phyloP scores from a whole-genome alignment of 2,113 vertebrate species.

The Bothrops jararaca region DNA sequence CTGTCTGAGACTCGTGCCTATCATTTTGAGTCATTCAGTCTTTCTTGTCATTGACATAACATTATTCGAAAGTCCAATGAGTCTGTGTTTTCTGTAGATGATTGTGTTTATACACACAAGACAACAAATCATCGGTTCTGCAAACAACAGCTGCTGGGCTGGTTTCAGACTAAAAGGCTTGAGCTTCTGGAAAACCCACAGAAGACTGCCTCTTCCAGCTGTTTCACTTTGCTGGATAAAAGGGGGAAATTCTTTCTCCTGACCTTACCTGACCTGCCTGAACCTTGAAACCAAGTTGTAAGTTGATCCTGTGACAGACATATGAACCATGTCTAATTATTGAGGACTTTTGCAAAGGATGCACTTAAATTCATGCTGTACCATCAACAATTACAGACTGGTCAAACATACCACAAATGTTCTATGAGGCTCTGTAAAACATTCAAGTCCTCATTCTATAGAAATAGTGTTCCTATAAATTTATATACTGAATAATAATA shows the following conservation, averaged over 20 bases:
- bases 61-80: not conserved
- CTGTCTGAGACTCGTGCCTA: not conserved
- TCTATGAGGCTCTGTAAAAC: not conserved
- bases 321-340: conserved; percentile 1
- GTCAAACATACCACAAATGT: not conserved
- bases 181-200: not conserved
- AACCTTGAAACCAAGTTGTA: conserved; percentile 4
- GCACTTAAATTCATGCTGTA: conserved; percentile 4
- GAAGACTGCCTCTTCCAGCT: not conserved
- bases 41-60: not conserved
- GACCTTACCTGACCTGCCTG: conserved; percentile 25
- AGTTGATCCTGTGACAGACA: conserved; percentile 14
- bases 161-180: not conserved
- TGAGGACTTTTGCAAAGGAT: not conserved
- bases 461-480: not conserved
- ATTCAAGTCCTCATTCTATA: not conserved
- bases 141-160: conserved; percentile 4
- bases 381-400: not conserved
- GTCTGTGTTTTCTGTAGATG: conserved; percentile 15
- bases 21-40: conserved; percentile 2
- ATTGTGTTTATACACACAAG: conserved; percentile 9
- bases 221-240: not conserved
- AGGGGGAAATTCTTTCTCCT: not conserved
- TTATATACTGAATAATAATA: not conserved
- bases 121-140: conserved; percentile 16